Evolutionary conservation across 2,113 vertebrate species (phyloP), one percentile per base, ranked within the genome.

Genomic region (Crotophaga sulcirostris): DNA sequence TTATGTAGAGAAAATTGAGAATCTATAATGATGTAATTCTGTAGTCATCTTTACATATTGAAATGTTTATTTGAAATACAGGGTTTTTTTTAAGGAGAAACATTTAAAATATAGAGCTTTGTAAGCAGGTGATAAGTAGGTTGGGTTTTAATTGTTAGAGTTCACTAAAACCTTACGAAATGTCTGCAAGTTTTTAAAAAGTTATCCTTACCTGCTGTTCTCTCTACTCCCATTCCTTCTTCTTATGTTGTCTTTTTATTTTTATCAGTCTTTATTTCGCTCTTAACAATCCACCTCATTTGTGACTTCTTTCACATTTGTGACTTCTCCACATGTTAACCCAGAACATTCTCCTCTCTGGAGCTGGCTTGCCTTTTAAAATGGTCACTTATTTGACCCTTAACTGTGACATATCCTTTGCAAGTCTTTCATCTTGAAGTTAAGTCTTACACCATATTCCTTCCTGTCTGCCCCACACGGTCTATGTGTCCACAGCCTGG

Each of bases 391-490:
- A 13, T 56, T 76, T 85, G 66, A 34, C 34, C 78, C 72, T 74
- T 64, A 56, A 16, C 36, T 74, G 36, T n/a, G 33, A 45, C 36
- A 31, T n/a, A 28, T 7, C 72, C 28, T 76, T 82, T 3, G 10
- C 5, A 7, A 20, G 19, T 47, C 38, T 74, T 91, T 78, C 16
- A 20, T 21, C 47, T 19, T 28, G 25, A 69, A 62, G 31, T 40
- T 84, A 36, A 49, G 3, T 47, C 56, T 60, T 16, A 29, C n/a
- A 24, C 33, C 11, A 0, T 47, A 3, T 31, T 89, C 40, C 3
- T 3, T 38, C 17, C 36, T 24, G 17, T 10, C 31, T 64, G 21
- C 44, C 62, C 38, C 4, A 3, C 18, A 6, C 0, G 0, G 11
- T 33, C 12, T 13, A 3, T 28, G 20, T 58, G 26, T 31, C 60